Percentiles rank a stretch among this genome's conserved stretches.
These are phyloP conservation scores for Zosterops pallidus DNA, from an alignment of 2,113 vertebrate species.

Conservation along the genomic window DNA sequence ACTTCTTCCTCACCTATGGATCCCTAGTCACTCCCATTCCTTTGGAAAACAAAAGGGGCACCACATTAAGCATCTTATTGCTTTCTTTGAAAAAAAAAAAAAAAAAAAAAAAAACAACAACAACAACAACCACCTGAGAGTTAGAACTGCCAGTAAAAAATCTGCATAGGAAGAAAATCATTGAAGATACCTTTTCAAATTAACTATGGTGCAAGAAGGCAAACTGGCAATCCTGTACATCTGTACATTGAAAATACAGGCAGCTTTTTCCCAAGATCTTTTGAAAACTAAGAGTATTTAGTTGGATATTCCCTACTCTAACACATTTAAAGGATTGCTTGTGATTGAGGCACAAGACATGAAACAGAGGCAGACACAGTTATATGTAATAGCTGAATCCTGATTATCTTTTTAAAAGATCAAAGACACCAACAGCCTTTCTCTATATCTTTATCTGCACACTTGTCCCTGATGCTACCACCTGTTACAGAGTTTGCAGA, in stretches of 20 bases:
- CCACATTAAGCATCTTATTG: neutral
- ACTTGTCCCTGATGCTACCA: neutral
- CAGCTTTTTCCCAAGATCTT: neutral
- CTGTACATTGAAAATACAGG: neutral
- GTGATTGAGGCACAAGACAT: neutral
- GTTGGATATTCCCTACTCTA: neutral
- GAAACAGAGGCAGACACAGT: neutral
- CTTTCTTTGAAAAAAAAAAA: neutral
- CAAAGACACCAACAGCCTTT: neutral
- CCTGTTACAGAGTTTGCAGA: neutral
- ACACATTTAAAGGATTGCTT: neutral
- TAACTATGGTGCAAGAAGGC: neutral
- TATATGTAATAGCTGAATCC: neutral
- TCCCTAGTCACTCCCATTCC: neutral
- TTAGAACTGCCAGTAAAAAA: neutral
- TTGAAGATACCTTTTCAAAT: neutral
- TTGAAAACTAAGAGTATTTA: neutral
- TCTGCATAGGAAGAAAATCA: neutral
- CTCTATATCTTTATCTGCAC: neutral
- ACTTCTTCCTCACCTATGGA: neutral
- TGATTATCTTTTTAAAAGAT: neutral
- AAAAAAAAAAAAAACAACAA: neutral
- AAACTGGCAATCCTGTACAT: neutral
- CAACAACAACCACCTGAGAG: conserved; percentile 18
- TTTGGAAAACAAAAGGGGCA: neutral